Base-by-base conservation (phyloP, 2,888 invertebrate genomes). In the Hirtodrosophila duncani region DNA sequence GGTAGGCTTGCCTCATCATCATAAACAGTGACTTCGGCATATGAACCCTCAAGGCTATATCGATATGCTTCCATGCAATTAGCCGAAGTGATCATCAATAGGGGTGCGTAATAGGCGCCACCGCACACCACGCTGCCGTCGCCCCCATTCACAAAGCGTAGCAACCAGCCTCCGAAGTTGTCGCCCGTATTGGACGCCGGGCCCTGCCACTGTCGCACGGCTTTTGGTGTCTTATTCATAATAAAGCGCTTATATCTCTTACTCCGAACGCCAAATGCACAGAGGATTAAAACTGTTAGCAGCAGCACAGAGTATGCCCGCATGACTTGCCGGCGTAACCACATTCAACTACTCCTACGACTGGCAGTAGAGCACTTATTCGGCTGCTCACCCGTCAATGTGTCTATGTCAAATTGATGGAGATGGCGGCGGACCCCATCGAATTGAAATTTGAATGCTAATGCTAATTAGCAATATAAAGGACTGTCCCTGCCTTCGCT, bases 141-240 rank as follows among this genome's bases (percentile, higher is more conserved):
- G 1, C 8, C 3, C 0, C 34, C 34, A 16, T 44, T 44, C 3
- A 10, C 43, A 2, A 65, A 24, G 13, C 42, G 29, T 3, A 67
- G 20, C n/a, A 63, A 18, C 64, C 67, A 65, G 1, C 65, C 65
- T n/a, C 59, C 60, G 3, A 29, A 27, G 3, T 49, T 23, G 0
- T 8, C 0, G 1, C 34, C 38, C 21, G 43, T 52, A 27, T 48
- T 55, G 0, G 1, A 1, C 0, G 1, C 3, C 7, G 27, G n/a
- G 1, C 64, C 64, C 0, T 11, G 9, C 64, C 67, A 65, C 3
- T 20, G 20, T 0, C 64, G 45, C 0, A 3, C 20, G 0, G 10
- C 1, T 1, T 14, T 23, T 0, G 17, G 24, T 0, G 46, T 45
- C 3, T 1, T 13, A 3, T 2, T 10, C 1, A 8, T 9, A 2